Base-by-base conservation (phyloP, 1,140 invertebrate genomes). In the Lepidurus arcticus region DNA sequence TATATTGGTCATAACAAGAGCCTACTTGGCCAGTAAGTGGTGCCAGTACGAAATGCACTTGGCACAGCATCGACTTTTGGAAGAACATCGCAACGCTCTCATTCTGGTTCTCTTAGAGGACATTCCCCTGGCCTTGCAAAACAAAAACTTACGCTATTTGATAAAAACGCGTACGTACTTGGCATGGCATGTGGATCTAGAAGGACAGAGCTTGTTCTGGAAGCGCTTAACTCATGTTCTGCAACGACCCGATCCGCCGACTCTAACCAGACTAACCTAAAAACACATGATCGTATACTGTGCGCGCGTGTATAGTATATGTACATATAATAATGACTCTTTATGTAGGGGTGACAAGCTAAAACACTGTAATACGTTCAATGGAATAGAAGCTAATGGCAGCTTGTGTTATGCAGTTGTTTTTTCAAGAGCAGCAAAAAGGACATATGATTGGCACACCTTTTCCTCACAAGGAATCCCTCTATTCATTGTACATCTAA, bases 101-200 rank as follows among this genome's bases (percentile, higher is more conserved):
- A 44, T 80, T 10, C n/a, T 80, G 7, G 47, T 80, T 44, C 65
- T 80, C 16, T 44, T 80, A 24, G 79, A 80, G 34, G 53, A 76
- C 13, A 77, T 80, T n/a, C 79, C 79, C 0, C 26, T 24, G 13
- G 42, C 74, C 9, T 8, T 78, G 43, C 79, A 80, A 76, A 76
- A 47, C 43, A 77, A 44, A 13, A 73, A 73, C 42, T 34, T 80
- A 16, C 53, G 79, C 16, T 80, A 80, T 42, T 74, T 80, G 21
- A 53, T 80, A 21, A 77, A 74, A 7, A 80, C 79, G 43, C 75
- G 79, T n/a, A 80, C 79, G 34, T 80, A 80, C 43, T 47, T 80
- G n/a, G 79, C 47, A n/a, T 80, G 79, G 79, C 34, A 43, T 44
- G 43, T 43, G 34, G 79, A 80, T 26, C 42, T 44, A 9, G 76